Evolutionary conservation across 2,113 vertebrate genomes (phyloP).

Genomic region (Psittacula cyanocephala): DNA sequence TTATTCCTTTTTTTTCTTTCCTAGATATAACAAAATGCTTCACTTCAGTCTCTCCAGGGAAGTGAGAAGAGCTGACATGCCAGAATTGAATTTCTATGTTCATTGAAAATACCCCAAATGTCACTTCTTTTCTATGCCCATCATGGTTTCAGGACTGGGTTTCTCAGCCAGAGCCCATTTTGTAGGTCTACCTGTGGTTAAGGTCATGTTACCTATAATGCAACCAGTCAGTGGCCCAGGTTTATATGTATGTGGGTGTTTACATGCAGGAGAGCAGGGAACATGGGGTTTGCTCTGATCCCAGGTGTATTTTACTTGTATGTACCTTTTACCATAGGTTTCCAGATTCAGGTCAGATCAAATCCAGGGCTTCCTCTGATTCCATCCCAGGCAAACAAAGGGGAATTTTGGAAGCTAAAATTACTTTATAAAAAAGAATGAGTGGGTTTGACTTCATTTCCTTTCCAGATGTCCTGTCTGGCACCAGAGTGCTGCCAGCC

Average conservation of each 20-base stretch:
- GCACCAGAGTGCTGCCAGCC: neutral
- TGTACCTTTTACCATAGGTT: neutral
- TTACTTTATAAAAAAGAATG: neutral
- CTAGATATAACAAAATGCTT: neutral
- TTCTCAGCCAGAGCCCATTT: neutral
- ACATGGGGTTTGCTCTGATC: neutral
- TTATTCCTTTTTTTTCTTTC: neutral
- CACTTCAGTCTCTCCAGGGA: neutral
- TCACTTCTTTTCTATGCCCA: neutral
- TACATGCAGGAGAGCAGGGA: neutral
- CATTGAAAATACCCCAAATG: neutral
- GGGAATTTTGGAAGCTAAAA: neutral
- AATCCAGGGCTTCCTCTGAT: neutral
- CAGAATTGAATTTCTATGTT: neutral
- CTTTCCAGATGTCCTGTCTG: neutral
- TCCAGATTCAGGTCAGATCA: neutral
- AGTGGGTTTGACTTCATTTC: neutral
- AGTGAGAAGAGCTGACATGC: neutral
- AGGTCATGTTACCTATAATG: neutral
- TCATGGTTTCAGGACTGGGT: neutral
- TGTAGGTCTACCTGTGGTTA: neutral
- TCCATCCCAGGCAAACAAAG: neutral
- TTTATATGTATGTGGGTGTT: neutral
- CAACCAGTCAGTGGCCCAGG: neutral
- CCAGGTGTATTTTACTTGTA: rapidly evolving